A percentile compares a stretch with the other conserved stretches of the same genome.
Evolutionary conservation across 1,140 invertebrate genomes (phyloP).

Genomic region (Zaprionus taronus): DNA sequence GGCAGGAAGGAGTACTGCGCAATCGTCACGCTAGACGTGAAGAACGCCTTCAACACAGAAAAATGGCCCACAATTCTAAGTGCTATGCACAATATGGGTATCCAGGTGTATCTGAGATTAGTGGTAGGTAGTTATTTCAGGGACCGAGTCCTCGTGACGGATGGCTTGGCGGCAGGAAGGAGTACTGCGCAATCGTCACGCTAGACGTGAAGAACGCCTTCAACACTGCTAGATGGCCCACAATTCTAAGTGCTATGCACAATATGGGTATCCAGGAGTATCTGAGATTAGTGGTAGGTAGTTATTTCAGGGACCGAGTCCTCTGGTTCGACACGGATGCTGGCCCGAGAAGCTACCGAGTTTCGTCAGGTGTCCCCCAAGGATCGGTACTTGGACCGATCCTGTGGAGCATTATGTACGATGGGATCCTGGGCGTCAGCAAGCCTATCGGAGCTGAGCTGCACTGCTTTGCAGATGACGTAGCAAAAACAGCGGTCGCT

Average conservation of each 20-base stretch:
- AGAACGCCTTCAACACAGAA: too few species aligned
- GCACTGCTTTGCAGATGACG: neutral
- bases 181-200: too few species aligned
- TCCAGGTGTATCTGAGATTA: neutral
- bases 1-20: too few species aligned
- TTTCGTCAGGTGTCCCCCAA: neutral
- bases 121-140: neutral
- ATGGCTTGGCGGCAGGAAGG: too few species aligned
- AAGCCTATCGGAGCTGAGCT: neutral
- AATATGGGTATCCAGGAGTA: neutral
- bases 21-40: too few species aligned
- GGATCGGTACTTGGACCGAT: neutral
- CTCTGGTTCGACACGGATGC: neutral
- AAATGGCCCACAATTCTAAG: neutral
- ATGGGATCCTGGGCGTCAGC: neutral
- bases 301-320: neutral
- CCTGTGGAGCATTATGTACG: too few species aligned
- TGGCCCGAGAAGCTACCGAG: neutral
- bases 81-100: neutral
- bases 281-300: neutral
- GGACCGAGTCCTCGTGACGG: too few species aligned
- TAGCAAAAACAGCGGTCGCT: neutral
- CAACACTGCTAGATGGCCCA: too few species aligned
- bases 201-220: too few species aligned
- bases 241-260: neutral